A percentile compares a stretch with the other conserved stretches of the same genome.
Conservation (phyloP, 2,888 invertebrate species). For the Julus scanicus region DNA sequence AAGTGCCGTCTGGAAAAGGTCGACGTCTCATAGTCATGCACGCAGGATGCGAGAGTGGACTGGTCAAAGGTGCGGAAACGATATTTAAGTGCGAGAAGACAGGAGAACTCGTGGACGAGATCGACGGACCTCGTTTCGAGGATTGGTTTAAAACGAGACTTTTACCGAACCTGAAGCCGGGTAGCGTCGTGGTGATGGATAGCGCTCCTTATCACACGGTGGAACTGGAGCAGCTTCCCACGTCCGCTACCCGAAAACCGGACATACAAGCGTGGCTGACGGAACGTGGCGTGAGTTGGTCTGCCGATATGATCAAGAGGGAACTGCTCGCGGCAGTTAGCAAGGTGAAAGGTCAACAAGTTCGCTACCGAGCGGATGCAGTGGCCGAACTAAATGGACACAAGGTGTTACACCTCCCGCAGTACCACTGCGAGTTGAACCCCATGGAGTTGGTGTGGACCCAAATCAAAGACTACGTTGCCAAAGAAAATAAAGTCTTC, state of each 20-base stretch:
- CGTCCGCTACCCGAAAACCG: background rate
- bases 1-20: too few species aligned
- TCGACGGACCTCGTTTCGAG: constrained; percentile 28
- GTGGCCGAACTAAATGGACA: background rate
- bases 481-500: background rate
- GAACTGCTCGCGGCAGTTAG: background rate
- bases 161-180: constrained; percentile 7
- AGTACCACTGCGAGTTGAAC: constrained; percentile 34
- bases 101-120: background rate
- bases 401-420: background rate
- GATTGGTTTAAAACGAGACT: background rate
- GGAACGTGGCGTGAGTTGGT: background rate
- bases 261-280: constrained; percentile 37
- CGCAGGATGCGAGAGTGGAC: constrained; percentile 17
- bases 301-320: constrained; percentile 4
- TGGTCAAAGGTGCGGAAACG: background rate
- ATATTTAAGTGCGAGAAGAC: background rate
- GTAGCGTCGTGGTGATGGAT: constrained; percentile 4
- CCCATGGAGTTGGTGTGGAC: constrained; percentile 48
- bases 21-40: background rate
- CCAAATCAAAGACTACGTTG: background rate
- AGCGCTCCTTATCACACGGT: constrained; percentile 1
- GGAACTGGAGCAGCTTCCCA: constrained; percentile 29
- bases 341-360: background rate
- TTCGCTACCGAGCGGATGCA: background rate